Percentiles rank a stretch among this genome's conserved stretches.
These are phyloP conservation scores for Lagodon rhomboides DNA, from an alignment of 2,797 vertebrate genomes.

Conservation along the genomic window DNA sequence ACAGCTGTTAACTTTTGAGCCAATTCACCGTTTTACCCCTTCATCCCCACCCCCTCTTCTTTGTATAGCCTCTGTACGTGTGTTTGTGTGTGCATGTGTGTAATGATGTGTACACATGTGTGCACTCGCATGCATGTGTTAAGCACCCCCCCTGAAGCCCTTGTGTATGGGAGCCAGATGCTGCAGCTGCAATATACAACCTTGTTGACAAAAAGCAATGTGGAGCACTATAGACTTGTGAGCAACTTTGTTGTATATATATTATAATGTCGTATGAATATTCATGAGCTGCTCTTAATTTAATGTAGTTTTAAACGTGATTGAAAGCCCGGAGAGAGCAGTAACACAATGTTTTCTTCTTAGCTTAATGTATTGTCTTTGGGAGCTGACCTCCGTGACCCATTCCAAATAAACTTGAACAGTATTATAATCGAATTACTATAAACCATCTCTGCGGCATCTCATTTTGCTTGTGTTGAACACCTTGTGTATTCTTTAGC, in stretches of 20 bases:
- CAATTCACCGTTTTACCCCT: slow-evolving; percentile 80
- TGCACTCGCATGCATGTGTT: slow-evolving; percentile 61
- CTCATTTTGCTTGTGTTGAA: slow-evolving; percentile 4
- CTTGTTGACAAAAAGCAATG: slow-evolving; percentile 64
- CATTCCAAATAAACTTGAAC: slow-evolving; percentile 15
- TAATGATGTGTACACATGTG: slow-evolving; percentile 63
- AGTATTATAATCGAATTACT: slow-evolving; percentile 9
- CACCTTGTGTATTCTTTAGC: not conserved
- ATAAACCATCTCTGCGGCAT: not conserved
- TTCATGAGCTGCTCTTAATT: slow-evolving; percentile 51
- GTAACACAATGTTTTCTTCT: not conserved
- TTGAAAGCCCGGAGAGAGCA: slow-evolving; percentile 21
- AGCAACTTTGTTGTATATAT: slow-evolving; percentile 24
- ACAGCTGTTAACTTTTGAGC: slow-evolving; percentile 89
- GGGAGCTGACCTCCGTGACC: slow-evolving; percentile 16
- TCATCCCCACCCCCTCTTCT: slow-evolving; percentile 15
- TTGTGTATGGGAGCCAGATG: slow-evolving; percentile 78
- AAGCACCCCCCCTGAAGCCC: slow-evolving; percentile 74
- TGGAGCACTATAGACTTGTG: slow-evolving; percentile 32
- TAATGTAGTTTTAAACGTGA: slow-evolving; percentile 42
- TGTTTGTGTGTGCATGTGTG: slow-evolving; percentile 55
- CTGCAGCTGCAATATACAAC: slow-evolving; percentile 71
- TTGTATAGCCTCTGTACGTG: slow-evolving; percentile 57
- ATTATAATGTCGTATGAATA: slow-evolving; percentile 27
- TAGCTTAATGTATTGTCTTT: not conserved